Percentiles rank a stretch among this genome's conserved stretches.
Evolutionary conservation across 1,140 invertebrate species (phyloP).

Genomic region (Lepidurus packardi): DNA sequence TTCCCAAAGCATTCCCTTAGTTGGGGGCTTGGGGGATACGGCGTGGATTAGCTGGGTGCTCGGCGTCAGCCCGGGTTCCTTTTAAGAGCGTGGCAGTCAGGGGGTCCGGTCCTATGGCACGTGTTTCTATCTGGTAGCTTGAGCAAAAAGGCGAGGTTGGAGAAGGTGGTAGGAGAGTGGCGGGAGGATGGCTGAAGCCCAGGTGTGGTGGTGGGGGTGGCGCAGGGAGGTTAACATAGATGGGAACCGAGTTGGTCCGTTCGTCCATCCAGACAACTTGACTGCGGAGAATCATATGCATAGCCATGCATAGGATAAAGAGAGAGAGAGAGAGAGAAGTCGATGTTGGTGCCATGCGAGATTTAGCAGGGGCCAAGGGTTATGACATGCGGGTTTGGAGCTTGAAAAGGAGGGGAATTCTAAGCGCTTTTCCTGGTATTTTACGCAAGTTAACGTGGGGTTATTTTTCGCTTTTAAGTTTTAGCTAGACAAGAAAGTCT

Average conservation of each 20-base stretch:
- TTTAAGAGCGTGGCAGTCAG: constrained; percentile 25
- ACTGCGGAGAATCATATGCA: constrained; percentile 3
- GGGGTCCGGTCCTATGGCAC: constrained; percentile 11
- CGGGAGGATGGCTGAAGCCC: constrained; percentile 24
- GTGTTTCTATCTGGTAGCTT: constrained; percentile 25
- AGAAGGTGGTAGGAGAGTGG: constrained; percentile 15
- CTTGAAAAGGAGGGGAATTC: constrained; percentile 20
- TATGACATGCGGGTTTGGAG: neutral
- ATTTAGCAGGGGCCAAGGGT: constrained; percentile 3
- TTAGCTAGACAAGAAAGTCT: neutral
- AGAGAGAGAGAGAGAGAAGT: constrained; percentile 23
- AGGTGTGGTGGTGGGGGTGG: neutral
- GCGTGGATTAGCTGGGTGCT: constrained; percentile 12
- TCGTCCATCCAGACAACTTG: constrained; percentile 28
- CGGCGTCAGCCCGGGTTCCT: constrained; percentile 18
- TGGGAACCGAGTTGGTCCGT: constrained; percentile 19
- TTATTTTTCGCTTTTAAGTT: neutral
- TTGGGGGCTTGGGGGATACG: constrained; percentile 5
- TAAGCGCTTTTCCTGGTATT: neutral
- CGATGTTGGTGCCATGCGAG: constrained; percentile 24
- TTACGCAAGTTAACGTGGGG: neutral
- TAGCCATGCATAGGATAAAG: constrained; percentile 23
- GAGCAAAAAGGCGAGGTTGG: constrained; percentile 24
- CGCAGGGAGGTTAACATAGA: constrained; percentile 4
- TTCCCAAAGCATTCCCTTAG: constrained; percentile 21